A percentile compares a stretch with the other conserved stretches of the same genome.
Evolutionary conservation across 2,113 vertebrate genomes (phyloP).

Genomic region (Phainopepla nitens): DNA sequence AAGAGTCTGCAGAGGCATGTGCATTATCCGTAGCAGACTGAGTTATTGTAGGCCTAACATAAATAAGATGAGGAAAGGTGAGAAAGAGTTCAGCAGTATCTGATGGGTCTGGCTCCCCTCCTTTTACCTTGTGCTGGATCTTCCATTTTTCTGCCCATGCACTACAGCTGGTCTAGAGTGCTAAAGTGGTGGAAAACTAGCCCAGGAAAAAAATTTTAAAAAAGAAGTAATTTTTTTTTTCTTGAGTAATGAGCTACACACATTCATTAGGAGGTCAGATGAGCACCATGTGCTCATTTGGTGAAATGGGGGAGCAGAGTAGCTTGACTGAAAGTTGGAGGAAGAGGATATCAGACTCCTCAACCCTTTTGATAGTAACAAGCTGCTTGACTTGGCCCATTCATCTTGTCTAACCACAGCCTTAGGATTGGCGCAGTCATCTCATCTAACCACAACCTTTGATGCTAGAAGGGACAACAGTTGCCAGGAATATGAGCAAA

Average conservation of each 20-base stretch:
- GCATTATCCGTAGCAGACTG: neutral
- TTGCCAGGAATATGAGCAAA: neutral
- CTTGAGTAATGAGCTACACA: neutral
- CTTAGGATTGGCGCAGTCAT: neutral
- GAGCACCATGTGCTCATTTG: neutral
- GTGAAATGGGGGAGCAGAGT: neutral
- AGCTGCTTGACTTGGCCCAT: neutral
- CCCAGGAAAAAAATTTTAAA: neutral
- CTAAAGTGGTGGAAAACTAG: neutral
- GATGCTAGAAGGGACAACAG: neutral
- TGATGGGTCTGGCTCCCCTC: neutral
- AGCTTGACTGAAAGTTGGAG: neutral
- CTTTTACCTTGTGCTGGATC: neutral
- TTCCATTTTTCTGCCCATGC: neutral
- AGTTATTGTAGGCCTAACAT: neutral
- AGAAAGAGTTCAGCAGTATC: neutral
- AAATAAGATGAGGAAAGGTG: neutral
- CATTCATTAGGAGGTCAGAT: neutral
- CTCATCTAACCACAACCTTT: neutral
- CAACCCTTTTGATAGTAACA: neutral
- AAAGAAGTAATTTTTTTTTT: neutral
- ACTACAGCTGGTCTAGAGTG: accelerated
- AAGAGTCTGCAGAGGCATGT: neutral
- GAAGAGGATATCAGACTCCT: neutral
- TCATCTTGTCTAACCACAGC: neutral